Evolutionary conservation across 2,888 invertebrate genomes (phyloP), one percentile per base, ranked within the genome.

Genomic region (Gandaritis pyraliata): DNA sequence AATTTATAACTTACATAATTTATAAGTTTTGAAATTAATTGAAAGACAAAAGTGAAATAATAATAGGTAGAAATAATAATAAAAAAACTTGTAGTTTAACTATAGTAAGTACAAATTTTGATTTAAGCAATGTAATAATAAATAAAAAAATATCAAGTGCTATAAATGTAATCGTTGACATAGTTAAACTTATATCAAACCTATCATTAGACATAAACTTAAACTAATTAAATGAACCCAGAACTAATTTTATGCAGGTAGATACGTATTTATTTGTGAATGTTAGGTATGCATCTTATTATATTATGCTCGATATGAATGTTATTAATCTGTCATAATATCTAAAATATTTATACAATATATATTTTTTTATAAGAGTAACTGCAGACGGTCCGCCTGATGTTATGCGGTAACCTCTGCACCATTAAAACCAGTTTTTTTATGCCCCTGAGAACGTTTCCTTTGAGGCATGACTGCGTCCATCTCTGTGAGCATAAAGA

Each of bases 41-140:
- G 90, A 90, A 91, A 90, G 91, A 91, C 91, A 83, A 89, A 86
- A 90, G 90, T 90, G 91, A 90, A 88, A 86, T 84, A 84, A 78
- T 61, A 74, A 80, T 89, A 90, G 87, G 74, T 81, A 75, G 78
- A 72, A 61, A 69, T 48, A 45, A 47, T 36, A 55, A 46, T 39
- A 48, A 52, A 55, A 16, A 60, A 59, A 38, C 55, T 47, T 55
- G 54, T 63, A 63, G 51, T 29, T 12, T 23, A 50, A 58, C 29
- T 72, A 76, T 70, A 54, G 53, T 30, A 13, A 46, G 49, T 60
- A 36, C 57, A 49, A 51, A 41, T 29, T 23, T 47, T 39, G 15
- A 43, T n/a, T 41, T 36, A 33, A 46, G 47, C 16, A 8, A 30
- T 29, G 8, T 30, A 33, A 33, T 29, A 53, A 23, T 12, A 38